A percentile compares a stretch with the other conserved stretches of the same genome.
Conservation (phyloP, 1,140 invertebrate species). For the Propsilocerus akamusi region DNA sequence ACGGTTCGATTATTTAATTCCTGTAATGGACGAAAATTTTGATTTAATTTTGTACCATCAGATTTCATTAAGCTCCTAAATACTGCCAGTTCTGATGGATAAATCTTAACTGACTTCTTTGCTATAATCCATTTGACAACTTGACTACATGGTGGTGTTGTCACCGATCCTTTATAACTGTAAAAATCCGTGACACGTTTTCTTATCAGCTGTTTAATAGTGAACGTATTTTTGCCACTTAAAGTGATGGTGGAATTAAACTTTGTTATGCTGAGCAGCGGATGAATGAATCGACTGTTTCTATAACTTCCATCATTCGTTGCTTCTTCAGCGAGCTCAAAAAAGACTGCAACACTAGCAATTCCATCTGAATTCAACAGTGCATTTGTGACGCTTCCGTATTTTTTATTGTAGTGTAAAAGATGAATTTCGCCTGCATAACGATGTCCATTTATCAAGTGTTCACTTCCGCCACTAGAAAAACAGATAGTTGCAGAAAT, state of each 20-base stretch:
- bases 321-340: background rate
- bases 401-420: background rate
- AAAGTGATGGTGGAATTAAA: too few relatives aligned
- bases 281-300: background rate
- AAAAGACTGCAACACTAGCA: background rate
- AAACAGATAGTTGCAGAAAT: background rate
- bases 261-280: too few relatives aligned
- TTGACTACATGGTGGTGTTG: background rate
- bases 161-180: background rate
- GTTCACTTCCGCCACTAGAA: background rate
- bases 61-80: background rate
- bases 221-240: background rate
- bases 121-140: background rate
- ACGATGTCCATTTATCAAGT: background rate
- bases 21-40: background rate
- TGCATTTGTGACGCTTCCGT: background rate
- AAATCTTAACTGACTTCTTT: background rate
- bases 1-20: background rate
- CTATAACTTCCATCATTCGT: background rate
- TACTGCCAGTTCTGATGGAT: background rate
- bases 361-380: background rate
- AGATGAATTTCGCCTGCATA: background rate
- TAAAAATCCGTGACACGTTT: background rate
- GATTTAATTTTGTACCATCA: background rate
- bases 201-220: background rate